Conservation (phyloP, 2,888 invertebrate genomes). For the Unio delphinus region DNA sequence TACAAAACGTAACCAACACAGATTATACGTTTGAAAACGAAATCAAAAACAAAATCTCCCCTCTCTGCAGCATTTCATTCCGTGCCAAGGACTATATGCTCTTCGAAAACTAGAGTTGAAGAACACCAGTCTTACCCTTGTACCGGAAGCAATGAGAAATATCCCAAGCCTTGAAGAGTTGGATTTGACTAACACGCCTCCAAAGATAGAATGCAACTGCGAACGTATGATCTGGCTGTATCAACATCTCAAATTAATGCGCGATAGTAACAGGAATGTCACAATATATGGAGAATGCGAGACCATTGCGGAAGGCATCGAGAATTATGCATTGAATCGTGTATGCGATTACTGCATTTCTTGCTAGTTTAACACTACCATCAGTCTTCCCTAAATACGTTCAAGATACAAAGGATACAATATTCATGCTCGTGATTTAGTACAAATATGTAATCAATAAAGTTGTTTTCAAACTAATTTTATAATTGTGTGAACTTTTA, state of each 20-base stretch:
- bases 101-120: conserved; percentile 23
- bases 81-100: conserved; percentile 5
- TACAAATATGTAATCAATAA: too few species aligned
- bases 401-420: too few species aligned
- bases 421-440: too few species aligned
- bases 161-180: conserved; percentile 10
- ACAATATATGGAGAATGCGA: conserved; percentile 22
- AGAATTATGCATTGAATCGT: not conserved
- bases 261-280: conserved; percentile 20
- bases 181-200: conserved; percentile 7
- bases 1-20: too few species aligned
- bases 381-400: not conserved
- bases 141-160: conserved; percentile 35
- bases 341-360: too few species aligned
- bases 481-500: too few species aligned
- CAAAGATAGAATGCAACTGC: conserved; percentile 30
- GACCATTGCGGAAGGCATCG: conserved; percentile 14
- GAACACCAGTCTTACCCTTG: conserved; percentile 17
- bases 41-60: too few species aligned
- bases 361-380: not conserved
- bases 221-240: conserved; percentile 32
- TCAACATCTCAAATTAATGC: conserved; percentile 15
- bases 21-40: too few species aligned
- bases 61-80: too few species aligned
- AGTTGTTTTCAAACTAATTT: too few species aligned